Conservation (phyloP, 1,140 invertebrate species). For the Trichonephila clavipes region DNA sequence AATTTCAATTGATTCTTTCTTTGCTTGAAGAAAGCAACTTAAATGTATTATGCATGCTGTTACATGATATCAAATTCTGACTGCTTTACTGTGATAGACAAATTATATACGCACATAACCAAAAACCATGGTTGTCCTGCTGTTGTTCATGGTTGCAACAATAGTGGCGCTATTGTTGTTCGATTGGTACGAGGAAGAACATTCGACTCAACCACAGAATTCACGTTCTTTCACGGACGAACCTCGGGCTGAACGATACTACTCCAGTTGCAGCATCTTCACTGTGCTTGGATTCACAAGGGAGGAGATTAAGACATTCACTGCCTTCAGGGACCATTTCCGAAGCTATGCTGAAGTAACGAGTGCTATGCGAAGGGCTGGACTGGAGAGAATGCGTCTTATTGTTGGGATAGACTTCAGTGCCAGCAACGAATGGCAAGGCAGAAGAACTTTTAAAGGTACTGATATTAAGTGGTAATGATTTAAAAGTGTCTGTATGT, state of each 20-base stretch:
- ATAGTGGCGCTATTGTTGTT: slow-evolving; percentile 70
- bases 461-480: neutral
- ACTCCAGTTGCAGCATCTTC: slow-evolving; percentile 69
- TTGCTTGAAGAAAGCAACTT: neutral
- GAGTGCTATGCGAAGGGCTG: slow-evolving; percentile 80
- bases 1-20: neutral
- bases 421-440: slow-evolving; percentile 84
- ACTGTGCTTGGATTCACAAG: slow-evolving; percentile 71
- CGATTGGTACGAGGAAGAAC: slow-evolving; percentile 66
- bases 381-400: slow-evolving; percentile 79
- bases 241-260: slow-evolving; percentile 30
- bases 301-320: slow-evolving; percentile 63
- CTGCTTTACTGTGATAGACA: neutral
- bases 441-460: slow-evolving; percentile 81
- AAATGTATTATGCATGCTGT: neutral
- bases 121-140: slow-evolving; percentile 54
- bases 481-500: too few relatives aligned
- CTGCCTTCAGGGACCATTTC: slow-evolving; percentile 78
- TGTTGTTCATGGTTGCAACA: slow-evolving; percentile 70
- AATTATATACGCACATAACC: neutral
- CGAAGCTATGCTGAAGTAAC: slow-evolving; percentile 80
- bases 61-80: neutral
- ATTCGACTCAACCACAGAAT: neutral
- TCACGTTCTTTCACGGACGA: slow-evolving; percentile 1
- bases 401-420: slow-evolving; percentile 83